Conservation (phyloP, 2,888 invertebrate species). For the Acanthosoma haemorrhoidale region DNA sequence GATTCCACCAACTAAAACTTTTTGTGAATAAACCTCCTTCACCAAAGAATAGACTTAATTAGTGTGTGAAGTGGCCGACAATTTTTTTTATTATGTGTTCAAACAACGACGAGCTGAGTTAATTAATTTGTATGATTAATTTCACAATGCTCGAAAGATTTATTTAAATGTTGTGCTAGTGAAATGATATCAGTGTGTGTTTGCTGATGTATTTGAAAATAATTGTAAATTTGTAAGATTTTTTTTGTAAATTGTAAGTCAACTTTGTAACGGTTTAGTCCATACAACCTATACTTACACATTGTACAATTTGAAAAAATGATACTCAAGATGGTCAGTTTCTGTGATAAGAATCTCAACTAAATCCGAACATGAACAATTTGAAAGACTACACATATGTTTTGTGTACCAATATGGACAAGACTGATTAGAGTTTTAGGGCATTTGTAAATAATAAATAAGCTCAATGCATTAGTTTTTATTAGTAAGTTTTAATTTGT, state of each 20-base stretch:
- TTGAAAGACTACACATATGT: constrained; percentile 20
- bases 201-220: neutral
- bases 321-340: constrained; percentile 22
- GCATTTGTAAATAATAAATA: constrained; percentile 13
- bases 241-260: neutral
- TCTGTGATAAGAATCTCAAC: constrained; percentile 26
- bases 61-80: neutral
- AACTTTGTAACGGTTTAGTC: constrained; percentile 2
- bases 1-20: neutral
- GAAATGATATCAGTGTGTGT: neutral
- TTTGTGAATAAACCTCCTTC: neutral
- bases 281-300: neutral
- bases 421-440: constrained; percentile 29
- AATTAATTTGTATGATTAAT: neutral
- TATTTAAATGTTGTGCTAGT: neutral
- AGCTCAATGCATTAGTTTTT: constrained; percentile 21
- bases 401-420: constrained; percentile 19
- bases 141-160: neutral
- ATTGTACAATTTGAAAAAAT: constrained; percentile 7
- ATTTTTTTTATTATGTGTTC: neutral
- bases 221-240: neutral
- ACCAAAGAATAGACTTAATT: neutral
- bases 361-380: neutral
- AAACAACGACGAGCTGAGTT: neutral
- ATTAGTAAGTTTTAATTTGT: neutral